Percentiles rank a stretch among this genome's conserved stretches.
phyloP scores from a whole-genome alignment of 2,888 invertebrate species.

The Disparrhopalites patrizii region DNA sequence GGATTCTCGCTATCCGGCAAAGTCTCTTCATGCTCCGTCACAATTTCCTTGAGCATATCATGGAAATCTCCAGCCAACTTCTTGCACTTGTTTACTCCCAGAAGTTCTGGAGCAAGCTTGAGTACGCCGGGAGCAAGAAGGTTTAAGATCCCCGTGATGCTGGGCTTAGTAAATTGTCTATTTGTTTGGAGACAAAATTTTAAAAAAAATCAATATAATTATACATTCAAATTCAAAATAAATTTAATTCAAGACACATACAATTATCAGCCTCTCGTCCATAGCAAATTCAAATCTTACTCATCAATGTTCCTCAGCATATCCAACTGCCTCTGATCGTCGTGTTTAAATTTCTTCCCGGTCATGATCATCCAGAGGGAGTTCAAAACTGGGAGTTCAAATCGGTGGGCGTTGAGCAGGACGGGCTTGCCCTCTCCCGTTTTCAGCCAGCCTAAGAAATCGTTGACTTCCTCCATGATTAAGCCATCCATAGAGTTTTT shows the following conservation, averaged over 20 bases:
- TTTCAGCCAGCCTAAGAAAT: conserved; percentile 30
- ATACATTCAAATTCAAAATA: too few relatives aligned
- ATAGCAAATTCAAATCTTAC: background rate
- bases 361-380: conserved; percentile 34
- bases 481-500: conserved; percentile 33
- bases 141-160: background rate
- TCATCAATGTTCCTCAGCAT: conserved; percentile 3
- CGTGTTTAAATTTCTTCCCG: conserved; percentile 30
- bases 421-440: conserved; percentile 27
- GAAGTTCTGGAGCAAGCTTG: background rate
- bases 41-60: background rate
- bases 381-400: conserved; percentile 35
- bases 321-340: conserved; percentile 20
- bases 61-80: background rate
- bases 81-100: background rate
- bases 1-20: conserved; percentile 2
- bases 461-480: conserved; percentile 36
- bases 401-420: conserved; percentile 17
- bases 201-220: too few relatives aligned
- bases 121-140: background rate
- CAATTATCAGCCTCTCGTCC: background rate
- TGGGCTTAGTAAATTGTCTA: background rate
- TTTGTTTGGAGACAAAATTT: background rate
- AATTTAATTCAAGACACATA: too few relatives aligned
- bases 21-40: conserved; percentile 23